phyloP scores from a whole-genome alignment of 2,888 invertebrate species.

The Drosophila paranaensis region DNA sequence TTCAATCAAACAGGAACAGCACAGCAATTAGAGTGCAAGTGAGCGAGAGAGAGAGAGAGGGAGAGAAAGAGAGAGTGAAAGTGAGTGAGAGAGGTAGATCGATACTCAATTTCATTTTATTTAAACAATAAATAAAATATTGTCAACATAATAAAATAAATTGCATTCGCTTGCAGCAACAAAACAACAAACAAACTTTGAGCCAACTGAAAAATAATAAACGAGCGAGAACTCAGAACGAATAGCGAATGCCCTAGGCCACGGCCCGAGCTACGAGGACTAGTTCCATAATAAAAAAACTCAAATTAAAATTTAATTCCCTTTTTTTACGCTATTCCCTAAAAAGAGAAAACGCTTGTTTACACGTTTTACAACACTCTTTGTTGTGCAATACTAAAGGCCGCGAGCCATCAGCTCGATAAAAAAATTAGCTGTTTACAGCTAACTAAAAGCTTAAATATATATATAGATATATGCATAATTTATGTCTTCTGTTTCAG shows the following conservation, averaged over 20 bases:
- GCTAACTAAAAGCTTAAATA: not conserved
- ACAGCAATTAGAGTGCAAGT: slow-evolving; percentile 34
- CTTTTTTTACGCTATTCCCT: no score
- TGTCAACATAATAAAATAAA: slow-evolving; percentile 61
- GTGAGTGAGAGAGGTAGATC: not conserved
- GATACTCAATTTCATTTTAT: slow-evolving; percentile 46
- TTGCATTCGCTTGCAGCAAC: slow-evolving; percentile 24
- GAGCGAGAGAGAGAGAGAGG: not conserved
- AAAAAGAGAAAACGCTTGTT: not conserved
- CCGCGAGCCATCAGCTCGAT: not conserved
- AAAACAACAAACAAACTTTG: not conserved
- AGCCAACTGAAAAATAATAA: slow-evolving; percentile 13
- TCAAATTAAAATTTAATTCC: not conserved
- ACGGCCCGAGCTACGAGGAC: not conserved
- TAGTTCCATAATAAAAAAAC: not conserved
- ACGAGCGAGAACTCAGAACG: not conserved
- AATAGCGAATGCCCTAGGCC: slow-evolving; percentile 7
- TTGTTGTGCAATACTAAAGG: not conserved
- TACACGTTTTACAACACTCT: not conserved
- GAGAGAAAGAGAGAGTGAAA: not conserved
- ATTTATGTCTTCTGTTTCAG: not conserved
- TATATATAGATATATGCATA: no score
- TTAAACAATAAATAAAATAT: slow-evolving; percentile 64
- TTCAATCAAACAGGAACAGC: slow-evolving; percentile 74
- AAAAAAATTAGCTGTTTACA: not conserved